A percentile compares a stretch with the other conserved stretches of the same genome.
Evolutionary conservation across 2,888 invertebrate genomes (phyloP).

Genomic region (Branchipolynoe longqiensis): DNA sequence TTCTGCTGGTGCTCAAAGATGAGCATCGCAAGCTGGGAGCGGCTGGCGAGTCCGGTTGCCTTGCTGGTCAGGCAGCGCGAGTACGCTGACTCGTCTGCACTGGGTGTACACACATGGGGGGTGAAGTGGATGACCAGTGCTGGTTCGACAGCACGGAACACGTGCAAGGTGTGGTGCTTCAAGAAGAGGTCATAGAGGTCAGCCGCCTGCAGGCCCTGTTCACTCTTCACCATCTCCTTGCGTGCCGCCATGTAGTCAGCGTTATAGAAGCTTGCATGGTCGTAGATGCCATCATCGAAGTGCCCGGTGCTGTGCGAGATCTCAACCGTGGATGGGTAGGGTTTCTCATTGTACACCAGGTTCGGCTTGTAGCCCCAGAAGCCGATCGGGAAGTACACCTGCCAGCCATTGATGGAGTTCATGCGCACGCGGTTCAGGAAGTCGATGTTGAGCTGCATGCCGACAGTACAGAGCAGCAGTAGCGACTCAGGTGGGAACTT

Average conservation of each 20-base stretch:
- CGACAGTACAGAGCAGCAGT: conserved; percentile 74
- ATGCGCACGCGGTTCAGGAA: conserved; percentile 96
- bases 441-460: conserved; percentile 77
- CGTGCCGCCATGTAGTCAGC: conserved; percentile 88
- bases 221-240: conserved; percentile 83
- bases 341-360: conserved; percentile 79
- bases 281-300: conserved; percentile 89
- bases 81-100: conserved; percentile 67
- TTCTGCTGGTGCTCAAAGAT: conserved; percentile 77
- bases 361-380: conserved; percentile 93
- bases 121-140: conserved; percentile 85
- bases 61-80: conserved; percentile 74
- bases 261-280: conserved; percentile 90
- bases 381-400: conserved; percentile 95
- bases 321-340: conserved; percentile 77
- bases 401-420: conserved; percentile 94
- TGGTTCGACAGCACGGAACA: conserved; percentile 91
- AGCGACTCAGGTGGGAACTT: conserved; percentile 87
- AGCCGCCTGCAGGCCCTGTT: conserved; percentile 65
- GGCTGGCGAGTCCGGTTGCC: conserved; percentile 75
- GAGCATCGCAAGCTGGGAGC: conserved; percentile 78
- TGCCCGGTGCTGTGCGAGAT: conserved; percentile 85
- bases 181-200: conserved; percentile 88
- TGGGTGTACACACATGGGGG: conserved; percentile 74
- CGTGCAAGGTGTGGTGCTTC: conserved; percentile 85